Percentiles rank a stretch among this genome's conserved stretches.
Evolutionary conservation across 2,888 invertebrate species (phyloP).

Genomic region (Hirtodrosophila duncani): DNA sequence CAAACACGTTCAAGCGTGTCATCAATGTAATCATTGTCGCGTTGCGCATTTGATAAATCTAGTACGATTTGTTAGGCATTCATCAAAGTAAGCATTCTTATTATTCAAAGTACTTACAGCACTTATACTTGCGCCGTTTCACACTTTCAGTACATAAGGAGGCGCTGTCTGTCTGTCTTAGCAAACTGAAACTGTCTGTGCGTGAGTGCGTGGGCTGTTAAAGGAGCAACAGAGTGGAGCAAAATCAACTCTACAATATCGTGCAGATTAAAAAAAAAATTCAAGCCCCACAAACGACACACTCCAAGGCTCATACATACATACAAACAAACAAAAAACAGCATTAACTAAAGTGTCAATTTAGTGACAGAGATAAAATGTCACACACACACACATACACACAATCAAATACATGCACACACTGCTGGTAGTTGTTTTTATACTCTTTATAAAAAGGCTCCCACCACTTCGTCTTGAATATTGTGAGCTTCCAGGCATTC

Average conservation of each 20-base stretch:
- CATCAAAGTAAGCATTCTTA: constrained; percentile 68
- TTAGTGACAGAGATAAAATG: constrained; percentile 77
- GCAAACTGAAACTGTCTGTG: constrained; percentile 40
- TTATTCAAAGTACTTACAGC: constrained; percentile 63
- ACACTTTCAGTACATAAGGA: constrained; percentile 32
- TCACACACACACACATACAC: constrained; percentile 40
- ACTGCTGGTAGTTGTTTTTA: background rate
- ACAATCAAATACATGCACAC: constrained; percentile 16
- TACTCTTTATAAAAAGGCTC: too few relatives aligned
- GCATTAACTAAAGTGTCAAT: constrained; percentile 77
- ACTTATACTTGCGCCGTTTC: constrained; percentile 42
- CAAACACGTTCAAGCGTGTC: background rate
- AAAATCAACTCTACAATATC: constrained; percentile 14
- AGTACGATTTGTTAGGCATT: constrained; percentile 61
- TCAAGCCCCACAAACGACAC: constrained; percentile 41
- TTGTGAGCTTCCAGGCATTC: too few relatives aligned
- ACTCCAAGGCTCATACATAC: constrained; percentile 61
- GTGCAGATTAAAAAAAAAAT: constrained; percentile 32
- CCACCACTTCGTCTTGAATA: too few relatives aligned
- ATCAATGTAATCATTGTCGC: constrained; percentile 21
- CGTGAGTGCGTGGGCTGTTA: constrained; percentile 23
- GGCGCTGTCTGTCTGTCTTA: constrained; percentile 45
- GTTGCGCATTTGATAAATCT: constrained; percentile 45
- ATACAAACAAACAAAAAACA: too few relatives aligned
- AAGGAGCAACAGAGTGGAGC: constrained; percentile 41